A percentile compares a stretch with the other conserved stretches of the same genome.
phyloP scores from a whole-genome alignment of 2,113 vertebrate species.

The Lepisosteus oculatus region DNA sequence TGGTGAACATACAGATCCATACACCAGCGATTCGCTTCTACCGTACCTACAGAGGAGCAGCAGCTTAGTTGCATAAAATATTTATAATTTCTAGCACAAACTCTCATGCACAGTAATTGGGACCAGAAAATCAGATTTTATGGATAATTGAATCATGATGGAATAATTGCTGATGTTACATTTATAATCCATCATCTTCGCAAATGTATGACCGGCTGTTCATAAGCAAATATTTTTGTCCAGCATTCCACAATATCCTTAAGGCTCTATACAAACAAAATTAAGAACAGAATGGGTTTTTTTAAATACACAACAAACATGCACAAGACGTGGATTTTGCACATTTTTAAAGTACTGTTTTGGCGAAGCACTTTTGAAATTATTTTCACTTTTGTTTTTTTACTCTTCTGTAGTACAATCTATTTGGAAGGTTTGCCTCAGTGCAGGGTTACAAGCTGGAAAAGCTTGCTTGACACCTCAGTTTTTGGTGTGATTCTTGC shows the following conservation, averaged over 20 bases:
- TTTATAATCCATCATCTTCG: conserved; percentile 2
- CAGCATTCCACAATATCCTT: background rate
- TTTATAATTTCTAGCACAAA: background rate
- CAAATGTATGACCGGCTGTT: background rate
- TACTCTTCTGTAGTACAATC: no score
- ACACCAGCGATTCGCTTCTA: background rate
- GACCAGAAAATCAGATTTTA: background rate
- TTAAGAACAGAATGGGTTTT: no score
- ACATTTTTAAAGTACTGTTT: no score
- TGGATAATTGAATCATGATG: conserved; percentile 5
- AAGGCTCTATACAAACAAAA: background rate
- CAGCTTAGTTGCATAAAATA: background rate
- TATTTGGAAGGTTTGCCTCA: no score
- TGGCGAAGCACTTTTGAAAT: no score
- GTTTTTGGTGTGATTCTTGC: no score
- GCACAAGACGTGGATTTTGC: no score
- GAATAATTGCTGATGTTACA: background rate
- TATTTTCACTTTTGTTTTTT: no score
- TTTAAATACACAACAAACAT: no score
- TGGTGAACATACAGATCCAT: background rate
- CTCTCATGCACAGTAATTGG: background rate
- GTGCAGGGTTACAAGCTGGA: no score
- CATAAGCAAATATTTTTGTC: background rate
- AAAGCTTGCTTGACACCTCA: no score
- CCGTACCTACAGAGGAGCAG: background rate